phyloP scores from a whole-genome alignment of 2,113 vertebrate genomes.

The Panthera tigris region DNA sequence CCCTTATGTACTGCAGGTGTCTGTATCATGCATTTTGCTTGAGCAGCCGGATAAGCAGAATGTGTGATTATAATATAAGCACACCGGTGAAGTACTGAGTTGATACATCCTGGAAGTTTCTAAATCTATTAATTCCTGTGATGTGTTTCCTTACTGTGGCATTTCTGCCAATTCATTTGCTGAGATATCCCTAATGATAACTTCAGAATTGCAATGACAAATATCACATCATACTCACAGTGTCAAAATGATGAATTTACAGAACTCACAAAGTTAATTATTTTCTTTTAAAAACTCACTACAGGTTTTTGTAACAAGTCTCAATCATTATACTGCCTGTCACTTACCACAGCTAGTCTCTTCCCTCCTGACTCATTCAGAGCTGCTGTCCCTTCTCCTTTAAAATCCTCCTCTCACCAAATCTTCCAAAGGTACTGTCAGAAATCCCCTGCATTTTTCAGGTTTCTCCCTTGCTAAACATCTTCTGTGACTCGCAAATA shows the following conservation, averaged over 20 bases:
- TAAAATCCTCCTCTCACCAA: background rate
- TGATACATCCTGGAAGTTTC: background rate
- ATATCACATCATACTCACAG: background rate
- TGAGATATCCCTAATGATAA: background rate
- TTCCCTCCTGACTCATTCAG: background rate
- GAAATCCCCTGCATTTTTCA: background rate
- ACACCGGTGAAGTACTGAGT: background rate
- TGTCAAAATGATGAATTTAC: background rate
- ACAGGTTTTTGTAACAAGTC: background rate
- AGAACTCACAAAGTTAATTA: background rate
- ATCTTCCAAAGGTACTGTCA: background rate
- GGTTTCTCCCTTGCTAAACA: background rate
- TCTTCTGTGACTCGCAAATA: background rate
- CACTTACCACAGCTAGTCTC: background rate
- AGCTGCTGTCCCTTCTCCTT: background rate
- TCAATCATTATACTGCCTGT: background rate
- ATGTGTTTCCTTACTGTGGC: background rate
- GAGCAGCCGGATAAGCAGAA: background rate
- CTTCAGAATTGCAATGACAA: constrained; percentile 12
- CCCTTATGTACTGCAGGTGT: background rate
- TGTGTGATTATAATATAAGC: constrained; percentile 38
- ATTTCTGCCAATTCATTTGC: background rate
- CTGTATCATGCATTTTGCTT: background rate
- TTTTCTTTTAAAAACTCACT: background rate
- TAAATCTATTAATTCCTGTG: background rate